phyloP scores from a whole-genome alignment of 2,113 vertebrate genomes.

The Calidris pygmaea region DNA sequence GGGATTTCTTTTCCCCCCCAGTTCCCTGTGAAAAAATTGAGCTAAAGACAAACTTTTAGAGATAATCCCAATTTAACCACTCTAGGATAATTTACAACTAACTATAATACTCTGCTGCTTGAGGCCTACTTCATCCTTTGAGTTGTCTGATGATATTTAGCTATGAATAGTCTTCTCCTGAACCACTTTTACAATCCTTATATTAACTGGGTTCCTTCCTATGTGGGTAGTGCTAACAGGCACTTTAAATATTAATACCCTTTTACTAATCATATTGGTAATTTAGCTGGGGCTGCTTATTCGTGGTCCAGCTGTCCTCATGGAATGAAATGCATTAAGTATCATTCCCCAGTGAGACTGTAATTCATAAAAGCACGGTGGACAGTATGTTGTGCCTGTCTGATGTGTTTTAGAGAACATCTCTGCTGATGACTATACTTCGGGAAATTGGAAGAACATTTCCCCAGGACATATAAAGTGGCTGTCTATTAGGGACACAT shows the following conservation, averaged over 20 bases:
- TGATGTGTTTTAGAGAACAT: constrained; percentile 16
- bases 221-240: background rate
- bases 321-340: background rate
- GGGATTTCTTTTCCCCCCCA: rapidly evolving
- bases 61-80: background rate
- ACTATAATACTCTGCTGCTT: background rate
- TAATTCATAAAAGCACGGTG: background rate
- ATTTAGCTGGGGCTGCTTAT: background rate
- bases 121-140: background rate
- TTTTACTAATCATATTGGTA: constrained; percentile 13
- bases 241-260: constrained; percentile 20
- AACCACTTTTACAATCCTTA: background rate
- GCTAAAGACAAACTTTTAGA: background rate
- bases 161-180: background rate
- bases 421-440: constrained; percentile 35
- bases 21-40: background rate
- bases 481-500: background rate
- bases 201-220: background rate
- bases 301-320: background rate
- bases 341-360: background rate
- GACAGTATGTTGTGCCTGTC: constrained; percentile 4
- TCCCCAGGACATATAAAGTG: background rate
- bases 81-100: background rate
- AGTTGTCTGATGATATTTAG: background rate
- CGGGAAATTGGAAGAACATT: constrained; percentile 36